Evolutionary conservation across 2,797 vertebrate species (phyloP).

Genomic region (Tarsius wallacei): DNA sequence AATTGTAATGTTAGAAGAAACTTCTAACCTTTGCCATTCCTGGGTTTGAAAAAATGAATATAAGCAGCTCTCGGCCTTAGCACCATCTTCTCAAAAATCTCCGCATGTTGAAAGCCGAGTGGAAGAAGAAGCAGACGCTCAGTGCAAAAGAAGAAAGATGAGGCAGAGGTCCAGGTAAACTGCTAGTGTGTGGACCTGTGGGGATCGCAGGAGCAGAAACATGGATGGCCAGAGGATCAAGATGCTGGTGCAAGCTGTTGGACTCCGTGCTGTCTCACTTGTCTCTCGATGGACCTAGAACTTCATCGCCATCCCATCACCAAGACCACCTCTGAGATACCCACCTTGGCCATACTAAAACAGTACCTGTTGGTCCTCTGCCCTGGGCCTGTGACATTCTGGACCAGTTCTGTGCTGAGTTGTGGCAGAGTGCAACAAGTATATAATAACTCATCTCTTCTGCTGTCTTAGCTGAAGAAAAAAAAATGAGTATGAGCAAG

Average conservation of each 20-base stretch:
- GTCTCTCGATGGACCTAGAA: too few relatives aligned
- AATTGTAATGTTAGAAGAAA: constrained; percentile 11
- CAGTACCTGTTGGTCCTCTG: not conserved
- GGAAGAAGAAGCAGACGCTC: not conserved
- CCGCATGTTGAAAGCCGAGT: not conserved
- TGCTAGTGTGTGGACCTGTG: not conserved
- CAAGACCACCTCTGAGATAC: not conserved
- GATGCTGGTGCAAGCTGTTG: not conserved
- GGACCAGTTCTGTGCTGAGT: too few relatives aligned
- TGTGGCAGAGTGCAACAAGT: too few relatives aligned
- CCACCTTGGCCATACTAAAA: not conserved
- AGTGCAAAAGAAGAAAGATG: not conserved
- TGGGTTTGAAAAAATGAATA: constrained; percentile 21
- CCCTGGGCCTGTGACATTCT: not conserved
- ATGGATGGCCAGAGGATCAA: not conserved
- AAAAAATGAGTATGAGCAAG: not conserved
- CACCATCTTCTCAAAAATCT: not conserved
- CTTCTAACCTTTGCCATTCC: not conserved
- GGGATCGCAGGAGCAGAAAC: not conserved
- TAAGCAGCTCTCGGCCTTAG: too few relatives aligned
- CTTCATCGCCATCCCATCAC: not conserved
- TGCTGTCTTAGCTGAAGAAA: too few relatives aligned
- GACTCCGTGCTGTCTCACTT: not conserved
- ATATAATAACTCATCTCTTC: too few relatives aligned
- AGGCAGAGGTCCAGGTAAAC: not conserved